phyloP scores from a whole-genome alignment of 2,888 invertebrate genomes.

The Zaprionus bogoriensis region DNA sequence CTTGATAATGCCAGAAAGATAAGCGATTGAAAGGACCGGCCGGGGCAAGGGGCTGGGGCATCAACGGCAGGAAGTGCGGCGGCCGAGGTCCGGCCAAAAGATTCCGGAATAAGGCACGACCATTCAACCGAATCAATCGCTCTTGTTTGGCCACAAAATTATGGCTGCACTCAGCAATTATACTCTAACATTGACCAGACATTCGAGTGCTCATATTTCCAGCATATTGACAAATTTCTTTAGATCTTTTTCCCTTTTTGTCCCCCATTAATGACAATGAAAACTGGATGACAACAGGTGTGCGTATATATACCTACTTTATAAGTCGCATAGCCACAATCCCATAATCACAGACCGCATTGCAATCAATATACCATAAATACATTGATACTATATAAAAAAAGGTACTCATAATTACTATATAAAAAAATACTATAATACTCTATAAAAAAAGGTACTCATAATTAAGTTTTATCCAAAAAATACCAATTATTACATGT shows the following conservation, averaged over 20 bases:
- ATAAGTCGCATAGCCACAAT: neutral
- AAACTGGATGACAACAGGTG: slow-evolving; percentile 1
- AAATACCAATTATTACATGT: no score
- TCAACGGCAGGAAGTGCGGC: slow-evolving; percentile 50
- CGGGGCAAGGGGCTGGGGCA: neutral
- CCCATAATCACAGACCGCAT: no score
- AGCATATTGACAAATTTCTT: slow-evolving; percentile 48
- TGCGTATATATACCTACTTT: neutral
- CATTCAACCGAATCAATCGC: slow-evolving; percentile 46
- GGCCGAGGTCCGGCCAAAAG: slow-evolving; percentile 9
- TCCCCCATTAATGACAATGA: slow-evolving; percentile 4
- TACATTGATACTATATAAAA: neutral
- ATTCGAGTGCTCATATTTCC: slow-evolving; percentile 52
- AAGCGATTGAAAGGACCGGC: slow-evolving; percentile 15
- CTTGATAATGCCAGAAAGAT: slow-evolving; percentile 45
- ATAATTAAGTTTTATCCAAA: no score
- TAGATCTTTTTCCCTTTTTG: neutral
- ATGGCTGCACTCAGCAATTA: slow-evolving; percentile 52
- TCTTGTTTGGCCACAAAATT: slow-evolving; percentile 71
- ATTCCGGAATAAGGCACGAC: neutral
- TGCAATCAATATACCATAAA: no score
- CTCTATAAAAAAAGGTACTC: no score
- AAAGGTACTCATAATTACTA: neutral
- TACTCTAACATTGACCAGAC: slow-evolving; percentile 55
- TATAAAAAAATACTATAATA: no score